Evolutionary conservation across 2,113 vertebrate genomes (phyloP).

Genomic region (Bolborhynchus lineola): DNA sequence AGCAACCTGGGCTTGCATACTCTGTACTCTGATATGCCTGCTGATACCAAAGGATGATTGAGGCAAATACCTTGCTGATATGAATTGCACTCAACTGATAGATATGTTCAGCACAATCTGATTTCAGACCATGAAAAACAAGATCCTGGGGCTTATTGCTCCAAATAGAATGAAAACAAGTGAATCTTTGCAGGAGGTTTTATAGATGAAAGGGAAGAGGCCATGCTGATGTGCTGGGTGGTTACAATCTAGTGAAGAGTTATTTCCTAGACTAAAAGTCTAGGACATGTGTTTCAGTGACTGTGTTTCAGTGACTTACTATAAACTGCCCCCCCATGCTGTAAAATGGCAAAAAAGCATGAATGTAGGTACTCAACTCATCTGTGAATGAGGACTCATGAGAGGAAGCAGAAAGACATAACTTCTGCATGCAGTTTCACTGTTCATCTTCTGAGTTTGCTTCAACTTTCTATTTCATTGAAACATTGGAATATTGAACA

Average conservation of each 20-base stretch:
- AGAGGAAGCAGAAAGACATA: neutral
- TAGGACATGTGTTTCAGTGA: neutral
- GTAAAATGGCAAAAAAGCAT: neutral
- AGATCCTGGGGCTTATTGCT: neutral
- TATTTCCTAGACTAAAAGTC: neutral
- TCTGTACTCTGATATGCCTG: neutral
- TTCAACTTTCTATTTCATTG: neutral
- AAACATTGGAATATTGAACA: neutral
- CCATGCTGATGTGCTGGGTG: neutral
- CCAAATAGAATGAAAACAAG: neutral
- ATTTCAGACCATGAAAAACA: neutral
- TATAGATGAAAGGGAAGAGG: neutral
- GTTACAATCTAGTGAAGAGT: neutral
- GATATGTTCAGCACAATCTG: neutral
- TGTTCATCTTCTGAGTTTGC: neutral
- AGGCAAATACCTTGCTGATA: neutral
- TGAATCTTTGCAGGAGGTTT: neutral
- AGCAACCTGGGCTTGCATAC: neutral
- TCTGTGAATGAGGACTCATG: neutral
- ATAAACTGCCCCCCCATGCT: neutral
- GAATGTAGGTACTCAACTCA: neutral
- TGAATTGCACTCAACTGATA: fast-evolving
- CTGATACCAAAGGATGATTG: neutral
- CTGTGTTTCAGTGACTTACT: neutral
- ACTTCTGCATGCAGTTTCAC: neutral